Percentiles rank a stretch among this genome's conserved stretches.
Evolutionary conservation across 2,888 invertebrate species (phyloP).

Genomic region (Therioaphis trifolii): DNA sequence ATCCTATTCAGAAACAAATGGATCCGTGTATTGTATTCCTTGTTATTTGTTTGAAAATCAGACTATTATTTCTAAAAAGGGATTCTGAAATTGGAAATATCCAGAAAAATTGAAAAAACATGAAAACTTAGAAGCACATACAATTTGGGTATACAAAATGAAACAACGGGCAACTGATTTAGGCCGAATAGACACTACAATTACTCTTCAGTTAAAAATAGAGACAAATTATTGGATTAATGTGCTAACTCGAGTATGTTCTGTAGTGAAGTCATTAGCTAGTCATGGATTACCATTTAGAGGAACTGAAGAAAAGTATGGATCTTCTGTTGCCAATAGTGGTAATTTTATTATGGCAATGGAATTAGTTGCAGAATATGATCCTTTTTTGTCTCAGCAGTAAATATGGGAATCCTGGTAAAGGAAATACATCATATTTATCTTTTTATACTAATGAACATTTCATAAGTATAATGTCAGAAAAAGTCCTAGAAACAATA

Average conservation of each 20-base stretch:
- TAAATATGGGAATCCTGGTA: conserved; percentile 10
- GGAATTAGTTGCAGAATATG: not conserved
- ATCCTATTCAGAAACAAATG: conserved; percentile 16
- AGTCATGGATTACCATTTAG: conserved; percentile 53
- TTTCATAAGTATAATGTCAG: not conserved
- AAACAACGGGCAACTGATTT: conserved; percentile 17
- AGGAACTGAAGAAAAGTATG: conserved; percentile 11
- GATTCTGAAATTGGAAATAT: conserved; percentile 37
- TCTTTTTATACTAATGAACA: conserved; percentile 3
- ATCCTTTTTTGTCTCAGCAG: conserved; percentile 5
- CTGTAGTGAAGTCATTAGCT: conserved; percentile 63
- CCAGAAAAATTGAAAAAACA: not conserved
- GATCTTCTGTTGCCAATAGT: not conserved
- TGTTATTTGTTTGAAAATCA: conserved; percentile 29
- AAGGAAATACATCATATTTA: conserved; percentile 17
- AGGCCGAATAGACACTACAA: no score
- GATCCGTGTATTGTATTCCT: conserved; percentile 16
- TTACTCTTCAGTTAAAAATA: no score
- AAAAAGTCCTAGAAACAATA: not conserved
- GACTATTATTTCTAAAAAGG: not conserved
- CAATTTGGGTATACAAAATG: not conserved
- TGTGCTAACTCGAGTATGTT: conserved; percentile 21
- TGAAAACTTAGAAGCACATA: not conserved
- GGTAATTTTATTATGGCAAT: conserved; percentile 19
- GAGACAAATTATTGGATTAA: no score